Evolutionary conservation across 2,797 vertebrate species (phyloP).

Genomic region (Brotula barbata): DNA sequence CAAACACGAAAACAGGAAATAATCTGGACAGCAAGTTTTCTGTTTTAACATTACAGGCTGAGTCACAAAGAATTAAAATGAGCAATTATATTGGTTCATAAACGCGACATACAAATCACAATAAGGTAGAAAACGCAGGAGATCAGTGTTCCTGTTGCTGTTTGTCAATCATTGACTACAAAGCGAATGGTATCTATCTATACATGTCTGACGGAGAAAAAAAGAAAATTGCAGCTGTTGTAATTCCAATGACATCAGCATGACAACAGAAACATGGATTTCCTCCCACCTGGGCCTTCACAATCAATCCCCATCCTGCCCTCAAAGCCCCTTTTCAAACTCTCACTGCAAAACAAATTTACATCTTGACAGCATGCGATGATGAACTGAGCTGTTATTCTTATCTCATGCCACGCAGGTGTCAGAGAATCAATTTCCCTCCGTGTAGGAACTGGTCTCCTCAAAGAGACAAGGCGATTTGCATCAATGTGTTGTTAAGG

Average conservation of each 20-base stretch:
- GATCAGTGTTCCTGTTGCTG: background rate
- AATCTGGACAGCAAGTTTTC: too few species aligned
- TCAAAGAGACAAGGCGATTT: slow-evolving; percentile 28
- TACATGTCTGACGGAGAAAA: background rate
- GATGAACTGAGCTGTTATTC: slow-evolving; percentile 50
- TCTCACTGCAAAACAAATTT: slow-evolving; percentile 50
- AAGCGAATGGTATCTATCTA: background rate
- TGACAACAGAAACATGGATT: slow-evolving; percentile 39
- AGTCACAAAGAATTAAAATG: too few species aligned
- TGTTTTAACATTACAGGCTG: too few species aligned
- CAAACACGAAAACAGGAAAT: too few species aligned
- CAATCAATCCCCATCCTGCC: slow-evolving; percentile 55
- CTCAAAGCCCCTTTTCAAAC: slow-evolving; percentile 58
- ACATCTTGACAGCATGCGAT: slow-evolving; percentile 59
- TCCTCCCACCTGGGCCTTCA: slow-evolving; percentile 58
- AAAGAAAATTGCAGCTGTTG: slow-evolving; percentile 22
- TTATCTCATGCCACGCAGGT: slow-evolving; percentile 55
- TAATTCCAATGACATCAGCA: slow-evolving; percentile 41
- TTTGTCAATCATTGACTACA: background rate
- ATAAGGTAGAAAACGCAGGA: background rate
- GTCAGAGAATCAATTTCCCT: slow-evolving; percentile 44
- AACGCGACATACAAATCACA: too few species aligned
- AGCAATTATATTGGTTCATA: too few species aligned
- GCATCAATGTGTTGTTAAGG: slow-evolving; percentile 32
- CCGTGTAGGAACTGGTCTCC: slow-evolving; percentile 14